Evolutionary conservation across 2,113 vertebrate genomes (phyloP).

Genomic region (Colaptes auratus): DNA sequence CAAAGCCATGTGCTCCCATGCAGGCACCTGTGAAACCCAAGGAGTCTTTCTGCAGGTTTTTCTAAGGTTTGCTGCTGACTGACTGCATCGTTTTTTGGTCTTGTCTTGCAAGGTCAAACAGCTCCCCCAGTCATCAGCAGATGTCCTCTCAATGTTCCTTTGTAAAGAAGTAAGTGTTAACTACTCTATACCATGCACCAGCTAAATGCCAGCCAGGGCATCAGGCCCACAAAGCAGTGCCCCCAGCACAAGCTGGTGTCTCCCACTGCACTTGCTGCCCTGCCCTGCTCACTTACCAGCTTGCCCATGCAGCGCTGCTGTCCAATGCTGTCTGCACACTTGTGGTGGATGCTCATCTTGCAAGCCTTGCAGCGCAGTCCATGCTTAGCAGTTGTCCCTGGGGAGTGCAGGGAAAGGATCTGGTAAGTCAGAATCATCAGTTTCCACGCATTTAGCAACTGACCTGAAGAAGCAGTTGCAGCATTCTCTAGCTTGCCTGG

Average conservation of each 20-base stretch:
- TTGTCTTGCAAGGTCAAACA: no score
- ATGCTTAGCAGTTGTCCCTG: conserved; percentile 90
- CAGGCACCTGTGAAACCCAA: neutral
- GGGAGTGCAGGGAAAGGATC: conserved; percentile 52
- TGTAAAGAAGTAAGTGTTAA: no score
- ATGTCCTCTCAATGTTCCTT: no score
- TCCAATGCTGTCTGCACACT: conserved; percentile 87
- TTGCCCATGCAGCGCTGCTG: conserved; percentile 97
- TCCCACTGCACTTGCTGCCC: neutral
- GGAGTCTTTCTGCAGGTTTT: no score
- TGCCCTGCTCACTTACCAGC: conserved; percentile 83
- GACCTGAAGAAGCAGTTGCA: neutral
- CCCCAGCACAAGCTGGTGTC: neutral
- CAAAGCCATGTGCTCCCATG: neutral
- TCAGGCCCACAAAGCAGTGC: neutral
- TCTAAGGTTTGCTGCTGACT: no score
- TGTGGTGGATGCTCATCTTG: conserved; percentile 99
- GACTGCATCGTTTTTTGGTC: no score
- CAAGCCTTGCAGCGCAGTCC: conserved; percentile 97
- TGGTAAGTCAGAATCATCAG: conserved; percentile 51
- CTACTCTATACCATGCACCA: neutral
- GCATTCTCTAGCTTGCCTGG: neutral
- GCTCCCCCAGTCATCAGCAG: no score
- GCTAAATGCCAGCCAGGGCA: neutral
- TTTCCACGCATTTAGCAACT: conserved; percentile 51